Evolutionary conservation across 2,113 vertebrate genomes (phyloP).

Genomic region (Lipophrys pholis): DNA sequence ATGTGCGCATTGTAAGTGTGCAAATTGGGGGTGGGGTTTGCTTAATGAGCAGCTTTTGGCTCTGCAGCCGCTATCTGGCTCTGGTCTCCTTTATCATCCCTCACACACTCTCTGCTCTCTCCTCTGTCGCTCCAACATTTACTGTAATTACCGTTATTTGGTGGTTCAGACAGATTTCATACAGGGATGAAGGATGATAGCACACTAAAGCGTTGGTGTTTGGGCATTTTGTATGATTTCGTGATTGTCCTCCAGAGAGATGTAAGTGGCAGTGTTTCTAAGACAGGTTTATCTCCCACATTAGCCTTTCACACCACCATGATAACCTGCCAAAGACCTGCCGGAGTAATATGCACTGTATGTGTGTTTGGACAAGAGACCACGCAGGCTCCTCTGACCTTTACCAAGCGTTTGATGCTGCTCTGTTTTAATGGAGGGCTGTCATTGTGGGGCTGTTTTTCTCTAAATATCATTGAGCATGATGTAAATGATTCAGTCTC

Average conservation of each 20-base stretch:
- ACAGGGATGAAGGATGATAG: slow-evolving; percentile 38
- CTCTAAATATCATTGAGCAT: neutral
- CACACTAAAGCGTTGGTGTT: slow-evolving; percentile 24
- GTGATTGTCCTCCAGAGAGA: slow-evolving; percentile 21
- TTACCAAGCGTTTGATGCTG: neutral
- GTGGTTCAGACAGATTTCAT: slow-evolving; percentile 38
- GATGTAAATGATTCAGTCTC: neutral
- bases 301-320: slow-evolving; percentile 7
- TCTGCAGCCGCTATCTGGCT: slow-evolving; percentile 53
- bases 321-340: slow-evolving; percentile 19
- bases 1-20: neutral
- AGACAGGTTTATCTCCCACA: slow-evolving; percentile 17
- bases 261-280: slow-evolving; percentile 26
- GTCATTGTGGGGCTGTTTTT: slow-evolving; percentile 1
- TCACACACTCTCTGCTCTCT: slow-evolving; percentile 25
- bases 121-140: slow-evolving; percentile 45
- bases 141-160: slow-evolving; percentile 64
- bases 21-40: slow-evolving; percentile 45
- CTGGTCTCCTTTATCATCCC: slow-evolving; percentile 53
- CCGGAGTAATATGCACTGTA: slow-evolving; percentile 1
- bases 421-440: neutral
- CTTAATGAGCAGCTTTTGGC: slow-evolving; percentile 64
- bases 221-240: slow-evolving; percentile 47
- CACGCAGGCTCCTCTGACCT: slow-evolving; percentile 10
- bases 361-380: neutral